Conservation (phyloP, 37 sponge, comb jelly and placozoan species). For the Ianthella basta region DNA sequence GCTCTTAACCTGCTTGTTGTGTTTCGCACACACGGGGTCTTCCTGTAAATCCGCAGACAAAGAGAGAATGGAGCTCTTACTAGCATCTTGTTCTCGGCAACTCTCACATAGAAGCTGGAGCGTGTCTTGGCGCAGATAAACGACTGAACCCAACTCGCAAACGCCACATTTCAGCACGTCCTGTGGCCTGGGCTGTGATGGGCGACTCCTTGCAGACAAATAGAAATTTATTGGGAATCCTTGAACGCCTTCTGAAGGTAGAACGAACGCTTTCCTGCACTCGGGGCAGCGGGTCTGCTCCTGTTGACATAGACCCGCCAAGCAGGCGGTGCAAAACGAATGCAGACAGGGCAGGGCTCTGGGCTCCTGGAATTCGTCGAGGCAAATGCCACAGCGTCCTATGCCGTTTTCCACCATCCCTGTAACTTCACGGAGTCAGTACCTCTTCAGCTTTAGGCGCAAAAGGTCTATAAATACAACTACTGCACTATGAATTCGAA, state of each 20-base stretch:
- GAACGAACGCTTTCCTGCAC: slow-evolving; percentile 8
- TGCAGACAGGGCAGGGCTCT: slow-evolving; percentile 25
- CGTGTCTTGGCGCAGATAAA: neutral
- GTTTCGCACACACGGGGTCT: neutral
- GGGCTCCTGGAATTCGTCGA: slow-evolving; percentile 7
- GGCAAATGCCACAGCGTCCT: slow-evolving; percentile 24
- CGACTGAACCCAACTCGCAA: neutral
- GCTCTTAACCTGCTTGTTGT: neutral
- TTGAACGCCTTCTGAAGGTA: slow-evolving; percentile 5
- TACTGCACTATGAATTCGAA: too few species aligned
- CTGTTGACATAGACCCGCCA: neutral
- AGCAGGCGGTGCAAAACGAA: slow-evolving; percentile 21
- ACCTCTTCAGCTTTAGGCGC: too few species aligned
- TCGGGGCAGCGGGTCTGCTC: slow-evolving; percentile 24
- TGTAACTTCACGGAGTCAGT: neutral
- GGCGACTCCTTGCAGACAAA: neutral
- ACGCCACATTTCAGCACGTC: neutral
- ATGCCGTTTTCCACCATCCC: neutral
- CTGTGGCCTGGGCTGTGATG: neutral
- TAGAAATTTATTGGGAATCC: slow-evolving; percentile 27
- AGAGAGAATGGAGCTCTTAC: neutral
- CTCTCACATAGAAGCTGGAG: neutral
- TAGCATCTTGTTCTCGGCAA: neutral
- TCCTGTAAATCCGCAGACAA: neutral
- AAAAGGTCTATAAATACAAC: too few species aligned